Percentiles rank a stretch among this genome's conserved stretches.
Evolutionary conservation across 1,140 invertebrate species (phyloP).

Genomic region (Matsumurasca onukii): DNA sequence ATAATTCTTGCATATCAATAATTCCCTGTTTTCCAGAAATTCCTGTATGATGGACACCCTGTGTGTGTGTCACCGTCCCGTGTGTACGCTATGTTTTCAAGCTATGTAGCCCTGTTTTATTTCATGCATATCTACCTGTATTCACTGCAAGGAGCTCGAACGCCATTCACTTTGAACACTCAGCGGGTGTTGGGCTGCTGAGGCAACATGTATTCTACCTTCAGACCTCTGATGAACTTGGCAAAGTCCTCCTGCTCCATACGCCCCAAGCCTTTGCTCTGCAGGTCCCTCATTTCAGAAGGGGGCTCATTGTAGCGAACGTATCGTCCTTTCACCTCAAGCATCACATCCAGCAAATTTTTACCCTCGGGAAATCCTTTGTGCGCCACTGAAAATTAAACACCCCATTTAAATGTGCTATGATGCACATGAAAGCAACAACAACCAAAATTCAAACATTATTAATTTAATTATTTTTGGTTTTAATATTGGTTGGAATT

Average conservation of each 20-base stretch:
- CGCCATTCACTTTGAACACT: conserved; percentile 54
- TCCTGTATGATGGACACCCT: too few species aligned
- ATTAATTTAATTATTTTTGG: too few species aligned
- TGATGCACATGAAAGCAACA: too few species aligned
- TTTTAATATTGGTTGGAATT: too few species aligned
- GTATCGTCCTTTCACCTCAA: neutral
- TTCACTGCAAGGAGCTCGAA: conserved; percentile 46
- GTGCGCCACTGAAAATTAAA: conserved; percentile 62
- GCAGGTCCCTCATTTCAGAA: neutral
- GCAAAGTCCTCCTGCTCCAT: conserved; percentile 28
- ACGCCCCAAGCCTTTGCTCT: neutral
- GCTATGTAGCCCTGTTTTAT: too few species aligned
- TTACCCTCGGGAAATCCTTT: conserved; percentile 61
- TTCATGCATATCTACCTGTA: conserved; percentile 38
- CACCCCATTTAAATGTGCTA: conserved; percentile 35
- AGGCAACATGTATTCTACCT: conserved; percentile 54
- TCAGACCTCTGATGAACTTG: conserved; percentile 42
- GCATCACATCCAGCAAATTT: neutral
- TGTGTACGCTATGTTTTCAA: too few species aligned
- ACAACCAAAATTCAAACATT: too few species aligned
- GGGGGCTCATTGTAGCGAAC: neutral
- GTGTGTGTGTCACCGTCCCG: too few species aligned
- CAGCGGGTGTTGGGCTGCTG: conserved; percentile 46
- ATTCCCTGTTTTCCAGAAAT: too few species aligned
- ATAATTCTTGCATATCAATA: too few species aligned